Evolutionary conservation across 2,888 invertebrate species (phyloP), one percentile per base, ranked within the genome.

Genomic region (Tupiocoris notatus): DNA sequence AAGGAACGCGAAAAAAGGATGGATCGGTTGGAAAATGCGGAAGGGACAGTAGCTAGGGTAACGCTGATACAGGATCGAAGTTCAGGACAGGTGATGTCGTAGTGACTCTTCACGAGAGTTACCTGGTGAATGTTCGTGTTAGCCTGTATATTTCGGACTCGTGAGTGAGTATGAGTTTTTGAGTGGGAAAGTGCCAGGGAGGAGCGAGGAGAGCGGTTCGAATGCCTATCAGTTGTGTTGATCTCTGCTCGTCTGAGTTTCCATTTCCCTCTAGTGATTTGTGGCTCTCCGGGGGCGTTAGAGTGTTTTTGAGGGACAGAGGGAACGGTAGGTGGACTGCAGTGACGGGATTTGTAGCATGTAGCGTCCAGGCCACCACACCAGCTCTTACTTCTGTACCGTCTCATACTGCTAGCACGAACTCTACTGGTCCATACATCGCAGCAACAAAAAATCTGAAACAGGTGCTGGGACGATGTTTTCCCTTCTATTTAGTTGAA

Each of bases 171-270:
- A 12, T 7, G 39, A 39, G 39, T 39, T 39, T 39, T 12, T 7
- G n/a, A n/a, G n/a, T n/a, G 39, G 39, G 12, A 12, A 12, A 39
- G n/a, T n/a, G 59, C 20, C 7, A 20, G 59, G 7, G 59, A 20
- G 59, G n/a, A n/a, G 59, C 6, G 59, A 2, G 17, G 6, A 6
- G n/a, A n/a, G n/a, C 3, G 7, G n/a, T 3, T 59, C 16, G 59
- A 59, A 59, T 59, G 59, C 24, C 58, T 59, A 61, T 70, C 70
- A 59, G 59, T 70, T 70, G 70, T 70, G 70, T 70, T 70, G 70
- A 70, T 70, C 70, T 70, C 70, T n/a, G 24, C 70, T 70, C 70
- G 70, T 70, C 70, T 70, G 70, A 70, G 70, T 70, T 70, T 70
- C 70, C 70, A 70, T 70, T n/a, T 70, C 70, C 70, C 70, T 70